Evolutionary conservation across 2,797 vertebrate species (phyloP).

Genomic region (Alfaro cultratus): DNA sequence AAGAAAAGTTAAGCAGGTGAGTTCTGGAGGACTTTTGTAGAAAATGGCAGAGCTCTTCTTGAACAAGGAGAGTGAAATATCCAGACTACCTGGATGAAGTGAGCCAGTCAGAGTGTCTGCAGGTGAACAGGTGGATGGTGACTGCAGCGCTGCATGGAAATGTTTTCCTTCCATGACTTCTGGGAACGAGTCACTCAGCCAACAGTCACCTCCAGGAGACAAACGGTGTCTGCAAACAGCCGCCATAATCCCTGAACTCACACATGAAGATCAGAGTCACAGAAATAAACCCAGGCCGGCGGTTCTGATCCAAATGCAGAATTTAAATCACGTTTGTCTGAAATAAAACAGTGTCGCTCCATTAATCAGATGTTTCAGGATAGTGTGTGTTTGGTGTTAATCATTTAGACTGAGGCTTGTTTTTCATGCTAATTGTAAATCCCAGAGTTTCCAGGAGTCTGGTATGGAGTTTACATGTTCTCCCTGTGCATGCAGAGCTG

Average conservation of each 20-base stretch:
- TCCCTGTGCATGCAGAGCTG: too few species aligned
- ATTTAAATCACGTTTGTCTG: background rate
- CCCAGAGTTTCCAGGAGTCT: too few species aligned
- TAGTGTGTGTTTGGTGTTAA: background rate
- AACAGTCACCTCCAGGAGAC: background rate
- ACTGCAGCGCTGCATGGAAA: background rate
- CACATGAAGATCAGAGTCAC: background rate
- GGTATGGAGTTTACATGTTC: too few species aligned
- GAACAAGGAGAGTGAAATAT: background rate
- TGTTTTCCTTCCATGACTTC: background rate
- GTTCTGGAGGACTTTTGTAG: too few species aligned
- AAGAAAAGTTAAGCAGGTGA: too few species aligned
- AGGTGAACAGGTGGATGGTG: background rate
- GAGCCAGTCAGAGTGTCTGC: background rate
- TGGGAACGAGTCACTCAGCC: background rate
- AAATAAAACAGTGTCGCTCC: background rate
- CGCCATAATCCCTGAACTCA: background rate
- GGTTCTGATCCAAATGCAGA: background rate
- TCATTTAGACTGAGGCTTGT: background rate
- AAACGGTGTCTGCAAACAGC: background rate
- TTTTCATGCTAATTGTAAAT: too few species aligned
- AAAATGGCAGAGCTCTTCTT: too few species aligned
- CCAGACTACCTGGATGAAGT: background rate
- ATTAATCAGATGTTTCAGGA: background rate
- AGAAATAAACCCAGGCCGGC: background rate